phyloP scores from a whole-genome alignment of 1,140 invertebrate genomes.

The Drosophila takahashii region DNA sequence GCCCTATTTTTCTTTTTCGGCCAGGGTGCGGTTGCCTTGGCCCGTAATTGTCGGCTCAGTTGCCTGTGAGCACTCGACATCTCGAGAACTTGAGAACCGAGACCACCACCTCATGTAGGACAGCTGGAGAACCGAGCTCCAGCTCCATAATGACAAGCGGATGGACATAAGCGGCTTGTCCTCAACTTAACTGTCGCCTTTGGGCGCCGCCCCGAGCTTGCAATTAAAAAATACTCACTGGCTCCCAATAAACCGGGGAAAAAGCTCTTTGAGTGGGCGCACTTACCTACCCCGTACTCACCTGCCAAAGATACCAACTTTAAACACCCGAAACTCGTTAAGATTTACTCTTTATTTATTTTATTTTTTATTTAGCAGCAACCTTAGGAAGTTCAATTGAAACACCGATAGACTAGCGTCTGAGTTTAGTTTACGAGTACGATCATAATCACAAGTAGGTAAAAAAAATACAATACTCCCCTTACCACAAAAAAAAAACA shows the following conservation, averaged over 20 bases:
- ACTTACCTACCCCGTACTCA: not conserved
- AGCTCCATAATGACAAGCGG: constrained; percentile 6
- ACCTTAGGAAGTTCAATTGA: constrained; percentile 67
- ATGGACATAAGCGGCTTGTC: constrained; percentile 55
- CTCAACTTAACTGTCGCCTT: constrained; percentile 30
- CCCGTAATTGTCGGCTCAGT: constrained; percentile 50
- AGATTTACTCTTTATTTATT: constrained; percentile 35
- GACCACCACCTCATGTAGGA: constrained; percentile 4
- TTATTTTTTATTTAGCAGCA: constrained; percentile 52
- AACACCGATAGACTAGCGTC: constrained; percentile 57
- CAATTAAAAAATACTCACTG: constrained; percentile 72
- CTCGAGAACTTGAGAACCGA: constrained; percentile 27
- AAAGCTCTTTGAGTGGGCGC: not conserved
- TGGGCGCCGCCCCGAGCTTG: constrained; percentile 32
- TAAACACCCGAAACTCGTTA: not conserved
- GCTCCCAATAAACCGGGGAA: constrained; percentile 12
- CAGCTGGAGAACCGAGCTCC: not conserved
- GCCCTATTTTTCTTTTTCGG: not conserved
- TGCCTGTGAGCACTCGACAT: constrained; percentile 24
- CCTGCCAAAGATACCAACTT: not conserved
- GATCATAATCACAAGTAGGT: constrained; percentile 31
- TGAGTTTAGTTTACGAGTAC: constrained; percentile 23
- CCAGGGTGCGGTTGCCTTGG: constrained; percentile 13
- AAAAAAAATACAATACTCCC: constrained; percentile 21
- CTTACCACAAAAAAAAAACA: constrained; percentile 15